phyloP scores from a whole-genome alignment of 2,113 vertebrate genomes.

The Tricholaema leucomelas region DNA sequence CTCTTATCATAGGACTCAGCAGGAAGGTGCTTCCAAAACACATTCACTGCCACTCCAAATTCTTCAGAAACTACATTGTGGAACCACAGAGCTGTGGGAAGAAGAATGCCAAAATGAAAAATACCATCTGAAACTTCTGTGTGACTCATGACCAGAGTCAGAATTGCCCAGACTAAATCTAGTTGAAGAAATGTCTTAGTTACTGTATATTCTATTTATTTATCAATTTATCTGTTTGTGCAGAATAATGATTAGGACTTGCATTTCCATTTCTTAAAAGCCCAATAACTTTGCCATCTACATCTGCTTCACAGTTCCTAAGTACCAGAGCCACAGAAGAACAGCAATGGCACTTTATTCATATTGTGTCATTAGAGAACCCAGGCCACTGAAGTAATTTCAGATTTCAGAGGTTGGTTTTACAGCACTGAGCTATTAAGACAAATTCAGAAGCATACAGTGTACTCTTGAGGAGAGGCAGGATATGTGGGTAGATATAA shows the following conservation, averaged over 20 bases:
- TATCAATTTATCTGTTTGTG: not conserved
- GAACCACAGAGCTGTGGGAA: slow-evolving; percentile 91
- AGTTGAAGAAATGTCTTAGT: slow-evolving; percentile 37
- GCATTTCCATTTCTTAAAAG: not conserved
- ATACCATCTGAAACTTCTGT: not conserved
- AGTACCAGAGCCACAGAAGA: not conserved
- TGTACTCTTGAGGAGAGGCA: not conserved
- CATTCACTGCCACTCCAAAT: slow-evolving; percentile 92
- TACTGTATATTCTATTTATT: no score
- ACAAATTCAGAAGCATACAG: not conserved
- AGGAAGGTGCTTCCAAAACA: slow-evolving; percentile 94
- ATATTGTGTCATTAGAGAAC: not conserved
- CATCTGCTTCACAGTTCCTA: not conserved
- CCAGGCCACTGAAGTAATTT: not conserved
- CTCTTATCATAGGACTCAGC: slow-evolving; percentile 88
- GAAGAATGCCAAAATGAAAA: slow-evolving; percentile 44
- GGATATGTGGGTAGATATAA: not conserved
- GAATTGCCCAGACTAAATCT: slow-evolving; percentile 37
- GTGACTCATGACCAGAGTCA: not conserved
- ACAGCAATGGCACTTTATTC: not conserved
- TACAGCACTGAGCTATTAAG: not conserved
- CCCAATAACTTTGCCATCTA: not conserved
- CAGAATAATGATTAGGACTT: not conserved
- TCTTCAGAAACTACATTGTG: slow-evolving; percentile 92
- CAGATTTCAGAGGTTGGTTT: not conserved